Evolutionary conservation across 2,888 invertebrate genomes (phyloP), one percentile per base, ranked within the genome.

Genomic region (Rhagonycha fulva): DNA sequence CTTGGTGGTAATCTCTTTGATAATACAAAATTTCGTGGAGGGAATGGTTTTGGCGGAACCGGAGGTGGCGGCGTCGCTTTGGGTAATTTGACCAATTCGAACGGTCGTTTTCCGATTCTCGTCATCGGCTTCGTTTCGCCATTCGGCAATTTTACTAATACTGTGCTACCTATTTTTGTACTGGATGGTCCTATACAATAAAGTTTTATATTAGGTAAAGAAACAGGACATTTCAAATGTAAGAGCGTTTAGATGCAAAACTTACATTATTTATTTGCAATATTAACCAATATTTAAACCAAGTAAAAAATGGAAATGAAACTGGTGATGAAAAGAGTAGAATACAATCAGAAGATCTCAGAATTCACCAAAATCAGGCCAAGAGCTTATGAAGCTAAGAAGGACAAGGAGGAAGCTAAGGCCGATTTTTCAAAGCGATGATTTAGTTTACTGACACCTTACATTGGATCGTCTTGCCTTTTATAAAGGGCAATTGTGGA

Each of bases 51-150:
- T 61, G 84, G 81, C 24, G 82, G 76, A 11, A 74, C 84, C 66
- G 86, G 86, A 72, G 89, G 89, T 61, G 84, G 84, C 14, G 90
- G 84, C 19, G 90, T 83, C 69, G 80, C 81, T 81, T 86, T 86
- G 61, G 85, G 87, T 32, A 87, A 83, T 76, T 84, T 82, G n/a
- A 88, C 82, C 69, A 89, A 81, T 80, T 89, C 89, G 71, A 87
- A 86, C 11, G 85, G 86, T 69, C 86, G 81, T 79, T 87, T 87
- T 11, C 86, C 85, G 73, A 87, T 79, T 80, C 86, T 84, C 10
- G 88, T 87, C 87, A 88, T 87, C 14, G 88, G 85, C 84, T 88
- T 88, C 1, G 88, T 87, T 81, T 88, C 88, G 26, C 88, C 88
- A 79, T 88, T 88, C 63, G 88, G 88, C 70, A 88, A 80, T 82